phyloP scores from a whole-genome alignment of 2,113 vertebrate species.

The Upupa epops region DNA sequence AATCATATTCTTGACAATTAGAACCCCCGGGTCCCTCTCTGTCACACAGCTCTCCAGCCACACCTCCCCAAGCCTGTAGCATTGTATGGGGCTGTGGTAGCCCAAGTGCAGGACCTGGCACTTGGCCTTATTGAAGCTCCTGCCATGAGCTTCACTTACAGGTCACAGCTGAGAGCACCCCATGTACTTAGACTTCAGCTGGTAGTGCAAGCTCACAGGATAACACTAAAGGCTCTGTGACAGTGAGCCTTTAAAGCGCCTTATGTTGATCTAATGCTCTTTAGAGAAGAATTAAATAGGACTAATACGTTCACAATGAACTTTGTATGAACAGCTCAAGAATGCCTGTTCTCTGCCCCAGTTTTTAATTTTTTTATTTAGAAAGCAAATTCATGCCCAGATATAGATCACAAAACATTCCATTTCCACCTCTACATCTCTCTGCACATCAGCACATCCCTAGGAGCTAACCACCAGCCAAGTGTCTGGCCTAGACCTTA shows the following conservation, averaged over 20 bases:
- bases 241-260: not conserved
- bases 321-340: not conserved
- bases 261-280: slow-evolving; percentile 2
- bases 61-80: too few relatives aligned
- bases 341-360: not conserved
- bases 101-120: too few relatives aligned
- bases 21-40: too few relatives aligned
- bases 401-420: not conserved
- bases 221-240: not conserved
- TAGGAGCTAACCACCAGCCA: not conserved
- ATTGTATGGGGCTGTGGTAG: too few relatives aligned
- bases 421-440: not conserved
- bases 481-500: not conserved
- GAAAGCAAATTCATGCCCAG: not conserved
- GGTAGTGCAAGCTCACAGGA: not conserved
- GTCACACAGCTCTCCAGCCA: too few relatives aligned
- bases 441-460: not conserved
- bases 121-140: too few relatives aligned
- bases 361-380: not conserved
- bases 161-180: not conserved
- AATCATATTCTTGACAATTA: too few relatives aligned
- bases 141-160: not conserved
- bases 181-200: not conserved
- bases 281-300: slow-evolving; percentile 4
- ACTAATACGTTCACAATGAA: not conserved